phyloP scores from a whole-genome alignment of 2,888 invertebrate species.

The Hedychridium roseum region DNA sequence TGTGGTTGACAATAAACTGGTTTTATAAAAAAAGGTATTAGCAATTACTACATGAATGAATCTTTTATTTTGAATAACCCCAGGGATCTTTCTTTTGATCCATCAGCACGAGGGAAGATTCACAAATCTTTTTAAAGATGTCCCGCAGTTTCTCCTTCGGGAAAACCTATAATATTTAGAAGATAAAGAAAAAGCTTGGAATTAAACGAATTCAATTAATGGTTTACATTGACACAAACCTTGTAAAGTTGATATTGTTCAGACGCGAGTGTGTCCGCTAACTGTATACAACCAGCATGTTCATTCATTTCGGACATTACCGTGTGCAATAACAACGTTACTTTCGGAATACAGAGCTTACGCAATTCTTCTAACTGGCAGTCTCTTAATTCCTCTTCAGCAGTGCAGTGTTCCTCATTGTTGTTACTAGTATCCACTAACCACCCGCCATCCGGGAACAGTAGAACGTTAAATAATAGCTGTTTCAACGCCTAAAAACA shows the following conservation, averaged over 20 bases:
- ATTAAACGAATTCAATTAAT: no score
- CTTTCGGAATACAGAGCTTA: slow-evolving; percentile 84
- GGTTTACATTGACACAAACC: slow-evolving; percentile 67
- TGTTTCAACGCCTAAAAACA: slow-evolving; percentile 74
- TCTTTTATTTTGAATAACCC: slow-evolving; percentile 68
- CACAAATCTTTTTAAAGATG: slow-evolving; percentile 78
- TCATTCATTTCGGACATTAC: slow-evolving; percentile 81
- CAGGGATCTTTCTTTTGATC: slow-evolving; percentile 84
- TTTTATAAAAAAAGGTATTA: slow-evolving; percentile 52
- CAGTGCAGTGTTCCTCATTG: slow-evolving; percentile 58
- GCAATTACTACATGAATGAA: slow-evolving; percentile 1
- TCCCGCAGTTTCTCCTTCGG: slow-evolving; percentile 80
- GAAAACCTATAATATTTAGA: slow-evolving; percentile 63
- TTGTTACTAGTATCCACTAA: slow-evolving; percentile 75
- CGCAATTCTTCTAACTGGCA: slow-evolving; percentile 80
- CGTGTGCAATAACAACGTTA: slow-evolving; percentile 79
- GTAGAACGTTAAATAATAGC: slow-evolving; percentile 83
- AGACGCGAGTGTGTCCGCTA: slow-evolving; percentile 81
- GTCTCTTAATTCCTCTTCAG: slow-evolving; percentile 67
- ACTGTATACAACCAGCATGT: slow-evolving; percentile 77
- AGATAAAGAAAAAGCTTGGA: slow-evolving; percentile 10
- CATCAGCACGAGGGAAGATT: slow-evolving; percentile 78
- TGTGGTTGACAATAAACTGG: slow-evolving; percentile 61
- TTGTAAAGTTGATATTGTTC: slow-evolving; percentile 83
- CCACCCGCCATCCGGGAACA: slow-evolving; percentile 93